phyloP scores from a whole-genome alignment of 2,797 vertebrate species.

The Scomberomorus guttatus region DNA sequence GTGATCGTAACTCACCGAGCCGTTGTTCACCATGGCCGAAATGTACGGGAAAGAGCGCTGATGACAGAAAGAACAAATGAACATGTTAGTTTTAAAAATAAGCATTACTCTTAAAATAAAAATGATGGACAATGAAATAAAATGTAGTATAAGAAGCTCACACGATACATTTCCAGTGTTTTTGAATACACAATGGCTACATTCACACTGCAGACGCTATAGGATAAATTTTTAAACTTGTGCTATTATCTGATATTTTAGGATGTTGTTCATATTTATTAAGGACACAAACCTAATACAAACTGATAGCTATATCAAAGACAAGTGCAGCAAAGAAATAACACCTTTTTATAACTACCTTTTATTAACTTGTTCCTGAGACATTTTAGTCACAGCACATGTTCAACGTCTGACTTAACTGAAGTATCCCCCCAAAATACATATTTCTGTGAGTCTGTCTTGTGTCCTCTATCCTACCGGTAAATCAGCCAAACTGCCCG shows the following conservation, averaged over 20 bases:
- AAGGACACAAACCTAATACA: not conserved
- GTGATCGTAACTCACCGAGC: conserved; percentile 94
- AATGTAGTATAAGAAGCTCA: conserved; percentile 7
- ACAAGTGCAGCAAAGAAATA: too few species aligned
- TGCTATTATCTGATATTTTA: not conserved
- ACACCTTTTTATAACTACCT: too few species aligned
- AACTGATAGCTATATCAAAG: too few species aligned
- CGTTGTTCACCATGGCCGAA: conserved; percentile 98
- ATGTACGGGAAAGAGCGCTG: conserved; percentile 97
- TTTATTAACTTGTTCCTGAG: not conserved
- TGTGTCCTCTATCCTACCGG: too few species aligned
- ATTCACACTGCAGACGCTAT: conserved; percentile 23
- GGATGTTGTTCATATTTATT: not conserved
- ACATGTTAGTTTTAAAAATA: not conserved
- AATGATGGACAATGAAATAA: not conserved
- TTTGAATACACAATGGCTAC: not conserved
- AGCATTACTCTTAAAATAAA: not conserved
- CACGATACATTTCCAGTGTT: not conserved
- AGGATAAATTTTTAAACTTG: not conserved
- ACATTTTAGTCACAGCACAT: not conserved
- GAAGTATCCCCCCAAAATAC: too few species aligned
- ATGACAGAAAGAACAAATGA: not conserved
- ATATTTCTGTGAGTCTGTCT: not conserved
- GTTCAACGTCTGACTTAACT: not conserved
- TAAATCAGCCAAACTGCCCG: too few species aligned